phyloP scores from a whole-genome alignment of 2,113 vertebrate genomes.

The Polyodon spathula region DNA sequence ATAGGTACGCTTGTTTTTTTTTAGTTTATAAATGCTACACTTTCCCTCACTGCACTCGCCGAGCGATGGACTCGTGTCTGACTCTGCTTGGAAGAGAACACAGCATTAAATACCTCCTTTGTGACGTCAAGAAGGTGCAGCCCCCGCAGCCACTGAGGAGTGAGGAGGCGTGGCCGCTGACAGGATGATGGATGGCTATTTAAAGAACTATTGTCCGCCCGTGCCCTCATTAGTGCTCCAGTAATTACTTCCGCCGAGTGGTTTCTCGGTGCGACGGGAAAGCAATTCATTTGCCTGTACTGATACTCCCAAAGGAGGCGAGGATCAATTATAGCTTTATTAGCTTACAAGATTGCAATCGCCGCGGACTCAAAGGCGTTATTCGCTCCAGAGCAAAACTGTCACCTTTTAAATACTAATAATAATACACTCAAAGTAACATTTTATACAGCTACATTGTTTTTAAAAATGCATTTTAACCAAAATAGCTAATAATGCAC shows the following conservation, averaged over 20 bases:
- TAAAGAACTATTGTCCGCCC: slow-evolving; percentile 31
- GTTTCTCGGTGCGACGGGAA: not conserved
- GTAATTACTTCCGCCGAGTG: slow-evolving; percentile 20
- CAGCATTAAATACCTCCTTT: slow-evolving; percentile 33
- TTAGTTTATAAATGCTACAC: too few species aligned
- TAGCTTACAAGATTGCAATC: not conserved
- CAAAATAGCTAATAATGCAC: not conserved
- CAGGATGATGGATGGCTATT: slow-evolving; percentile 43
- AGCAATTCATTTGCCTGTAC: not conserved
- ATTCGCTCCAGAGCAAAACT: not conserved
- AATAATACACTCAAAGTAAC: not conserved
- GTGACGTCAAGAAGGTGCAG: slow-evolving; percentile 25
- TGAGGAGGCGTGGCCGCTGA: slow-evolving; percentile 34
- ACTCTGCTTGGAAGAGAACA: slow-evolving; percentile 18
- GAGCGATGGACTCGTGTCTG: too few species aligned
- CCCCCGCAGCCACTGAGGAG: slow-evolving; percentile 36
- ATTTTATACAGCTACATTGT: not conserved
- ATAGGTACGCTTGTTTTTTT: too few species aligned
- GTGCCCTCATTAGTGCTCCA: slow-evolving; percentile 23
- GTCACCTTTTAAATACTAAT: not conserved
- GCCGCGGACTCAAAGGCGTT: not conserved
- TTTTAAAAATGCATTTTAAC: too few species aligned
- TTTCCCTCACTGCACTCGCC: too few species aligned
- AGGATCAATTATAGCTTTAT: not conserved
- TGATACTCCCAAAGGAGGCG: not conserved